These are phyloP conservation scores for Gasteruption jaculator DNA, from an alignment of 2,888 invertebrate genomes.

Conservation along the genomic window DNA sequence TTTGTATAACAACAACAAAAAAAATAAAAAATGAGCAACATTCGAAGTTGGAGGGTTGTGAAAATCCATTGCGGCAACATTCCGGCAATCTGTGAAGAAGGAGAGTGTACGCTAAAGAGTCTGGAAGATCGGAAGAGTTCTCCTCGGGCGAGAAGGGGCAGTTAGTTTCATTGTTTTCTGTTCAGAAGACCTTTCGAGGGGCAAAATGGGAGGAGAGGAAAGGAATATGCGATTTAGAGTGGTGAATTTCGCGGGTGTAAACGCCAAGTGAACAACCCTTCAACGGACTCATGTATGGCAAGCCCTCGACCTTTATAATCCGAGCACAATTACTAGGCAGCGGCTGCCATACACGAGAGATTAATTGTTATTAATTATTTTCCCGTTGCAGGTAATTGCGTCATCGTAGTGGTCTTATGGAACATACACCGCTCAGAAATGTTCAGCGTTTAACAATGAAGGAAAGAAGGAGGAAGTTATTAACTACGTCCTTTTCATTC, in stretches of 20 bases:
- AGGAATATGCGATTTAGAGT: constrained; percentile 35
- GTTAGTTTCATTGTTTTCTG: constrained; percentile 39
- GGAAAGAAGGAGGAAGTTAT: too few relatives aligned
- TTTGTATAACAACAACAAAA: too few relatives aligned
- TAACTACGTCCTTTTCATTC: constrained; percentile 40
- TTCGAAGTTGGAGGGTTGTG: too few relatives aligned
- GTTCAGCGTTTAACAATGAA: constrained; percentile 44
- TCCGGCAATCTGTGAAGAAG: too few relatives aligned
- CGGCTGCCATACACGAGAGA: constrained; percentile 45
- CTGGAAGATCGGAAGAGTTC: constrained; percentile 32
- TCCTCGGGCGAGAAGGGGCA: constrained; percentile 25
- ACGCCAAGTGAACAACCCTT: constrained; percentile 51
- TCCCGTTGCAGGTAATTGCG: constrained; percentile 44
- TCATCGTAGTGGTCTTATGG: too few relatives aligned
- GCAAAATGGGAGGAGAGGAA: constrained; percentile 18
- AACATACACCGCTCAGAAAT: too few relatives aligned
- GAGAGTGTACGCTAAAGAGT: too few relatives aligned
- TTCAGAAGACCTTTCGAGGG: constrained; percentile 23
- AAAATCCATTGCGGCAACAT: too few relatives aligned
- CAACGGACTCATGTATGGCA: constrained; percentile 35
- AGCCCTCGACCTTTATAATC: constrained; percentile 51
- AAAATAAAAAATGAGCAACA: too few relatives aligned
- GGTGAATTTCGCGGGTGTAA: constrained; percentile 42
- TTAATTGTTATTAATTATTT: constrained; percentile 53
- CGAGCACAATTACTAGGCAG: constrained; percentile 47